These are phyloP conservation scores for Eulacestoma nigropectus DNA, from an alignment of 2,113 vertebrate species.

Conservation along the genomic window DNA sequence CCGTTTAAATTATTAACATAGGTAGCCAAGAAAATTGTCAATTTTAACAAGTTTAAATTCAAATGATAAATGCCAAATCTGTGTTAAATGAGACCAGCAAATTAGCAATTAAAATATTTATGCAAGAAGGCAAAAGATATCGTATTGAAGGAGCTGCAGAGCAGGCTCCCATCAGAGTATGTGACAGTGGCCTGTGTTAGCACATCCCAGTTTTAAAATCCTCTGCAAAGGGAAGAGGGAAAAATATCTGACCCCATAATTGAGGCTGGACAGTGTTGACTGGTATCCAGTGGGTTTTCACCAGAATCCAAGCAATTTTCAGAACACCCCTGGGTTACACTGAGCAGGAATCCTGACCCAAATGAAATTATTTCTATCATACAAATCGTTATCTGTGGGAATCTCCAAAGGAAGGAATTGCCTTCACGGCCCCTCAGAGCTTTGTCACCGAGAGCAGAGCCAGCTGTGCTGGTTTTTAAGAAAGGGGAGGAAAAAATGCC, in stretches of 20 bases:
- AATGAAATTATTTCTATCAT: constrained; percentile 45
- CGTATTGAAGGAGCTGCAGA: neutral
- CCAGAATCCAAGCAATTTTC: constrained; percentile 48
- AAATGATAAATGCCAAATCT: constrained; percentile 35
- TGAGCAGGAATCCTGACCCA: constrained; percentile 51
- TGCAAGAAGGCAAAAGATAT: constrained; percentile 32
- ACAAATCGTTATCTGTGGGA: constrained; percentile 44
- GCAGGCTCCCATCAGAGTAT: neutral
- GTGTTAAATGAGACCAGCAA: constrained; percentile 64
- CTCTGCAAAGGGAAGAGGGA: neutral
- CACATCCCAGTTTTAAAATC: neutral
- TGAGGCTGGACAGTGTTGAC: constrained; percentile 53
- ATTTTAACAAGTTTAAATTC: constrained; percentile 50
- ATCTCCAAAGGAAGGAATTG: constrained; percentile 17
- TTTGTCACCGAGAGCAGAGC: neutral
- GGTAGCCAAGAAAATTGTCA: constrained; percentile 58
- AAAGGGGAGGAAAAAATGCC: fast-evolving
- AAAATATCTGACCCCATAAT: constrained; percentile 23
- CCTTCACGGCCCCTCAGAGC: constrained; percentile 20
- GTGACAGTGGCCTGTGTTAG: neutral
- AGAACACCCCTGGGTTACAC: constrained; percentile 47
- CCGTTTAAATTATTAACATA: constrained; percentile 64
- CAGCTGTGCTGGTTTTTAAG: neutral
- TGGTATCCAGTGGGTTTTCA: constrained; percentile 26
- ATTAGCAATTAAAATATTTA: constrained; percentile 71